phyloP scores from a whole-genome alignment of 37 sponge, comb jelly and placozoan species.

The Eunapius fragilis region DNA sequence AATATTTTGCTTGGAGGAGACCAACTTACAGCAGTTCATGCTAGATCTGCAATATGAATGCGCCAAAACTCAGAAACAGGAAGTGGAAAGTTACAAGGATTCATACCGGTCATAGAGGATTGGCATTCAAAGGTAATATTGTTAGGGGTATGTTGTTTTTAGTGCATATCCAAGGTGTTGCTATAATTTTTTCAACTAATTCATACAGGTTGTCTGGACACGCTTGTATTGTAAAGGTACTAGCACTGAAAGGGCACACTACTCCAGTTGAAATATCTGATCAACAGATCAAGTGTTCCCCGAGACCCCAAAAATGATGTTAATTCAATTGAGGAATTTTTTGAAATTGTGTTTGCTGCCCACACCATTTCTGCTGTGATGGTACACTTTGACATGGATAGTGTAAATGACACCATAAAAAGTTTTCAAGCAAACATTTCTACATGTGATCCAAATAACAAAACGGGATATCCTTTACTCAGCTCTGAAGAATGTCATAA shows the following conservation, averaged over 20 bases:
- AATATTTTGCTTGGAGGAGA: constrained; percentile 15
- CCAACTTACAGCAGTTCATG: not conserved
- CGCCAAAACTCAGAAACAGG: not conserved
- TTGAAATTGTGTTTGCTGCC: constrained; percentile 4
- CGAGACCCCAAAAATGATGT: constrained; percentile 14
- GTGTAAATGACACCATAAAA: too few relatives aligned
- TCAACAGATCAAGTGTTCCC: constrained; percentile 13
- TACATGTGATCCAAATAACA: too few relatives aligned
- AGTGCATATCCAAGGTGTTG: not conserved
- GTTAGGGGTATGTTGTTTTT: not conserved
- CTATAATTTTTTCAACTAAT: not conserved
- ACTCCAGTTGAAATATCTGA: not conserved
- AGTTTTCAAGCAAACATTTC: too few relatives aligned
- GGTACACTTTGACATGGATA: not conserved
- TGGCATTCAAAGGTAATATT: constrained; percentile 13
- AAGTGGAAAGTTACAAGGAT: not conserved
- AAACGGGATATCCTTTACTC: not conserved
- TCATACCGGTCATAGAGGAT: not conserved
- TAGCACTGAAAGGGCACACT: constrained; percentile 15
- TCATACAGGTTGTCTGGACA: not conserved
- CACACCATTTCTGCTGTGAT: constrained; percentile 2
- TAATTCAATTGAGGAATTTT: constrained; percentile 14
- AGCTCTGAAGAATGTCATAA: not conserved
- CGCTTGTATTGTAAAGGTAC: not conserved
- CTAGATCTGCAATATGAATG: constrained; percentile 4